phyloP scores from a whole-genome alignment of 2,797 vertebrate species.

The Halcyon chelicuti region DNA sequence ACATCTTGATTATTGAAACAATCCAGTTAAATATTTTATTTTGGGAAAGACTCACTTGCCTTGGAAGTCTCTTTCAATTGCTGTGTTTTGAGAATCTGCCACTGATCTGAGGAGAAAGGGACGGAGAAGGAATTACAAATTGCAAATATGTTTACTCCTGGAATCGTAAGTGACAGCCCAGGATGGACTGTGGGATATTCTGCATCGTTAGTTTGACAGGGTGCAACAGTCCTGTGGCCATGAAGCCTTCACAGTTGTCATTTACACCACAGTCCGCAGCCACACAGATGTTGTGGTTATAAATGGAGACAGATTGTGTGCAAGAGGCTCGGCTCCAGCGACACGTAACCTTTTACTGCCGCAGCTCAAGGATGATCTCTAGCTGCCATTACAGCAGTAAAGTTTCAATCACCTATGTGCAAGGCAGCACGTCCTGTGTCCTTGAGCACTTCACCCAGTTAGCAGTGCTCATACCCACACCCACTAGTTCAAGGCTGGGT shows the following conservation, averaged over 20 bases:
- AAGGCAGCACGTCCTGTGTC: accelerated
- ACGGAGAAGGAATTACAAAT: constrained; percentile 25
- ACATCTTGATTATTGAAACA: neutral
- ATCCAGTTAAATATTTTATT: constrained; percentile 35
- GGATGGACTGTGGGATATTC: constrained; percentile 6
- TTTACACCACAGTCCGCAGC: neutral
- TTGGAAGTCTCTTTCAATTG: constrained; percentile 29
- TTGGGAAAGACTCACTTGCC: constrained; percentile 2
- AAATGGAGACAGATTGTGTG: neutral
- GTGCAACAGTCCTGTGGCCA: constrained; percentile 40
- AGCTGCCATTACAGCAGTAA: neutral
- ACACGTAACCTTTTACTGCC: neutral
- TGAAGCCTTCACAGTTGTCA: constrained; percentile 35
- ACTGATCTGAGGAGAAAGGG: constrained; percentile 44
- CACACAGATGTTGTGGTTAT: neutral
- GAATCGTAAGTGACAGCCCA: constrained; percentile 8
- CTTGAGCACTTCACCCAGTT: neutral
- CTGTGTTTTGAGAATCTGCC: neutral
- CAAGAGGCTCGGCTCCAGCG: accelerated
- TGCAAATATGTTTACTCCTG: neutral
- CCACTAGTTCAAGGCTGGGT: neutral
- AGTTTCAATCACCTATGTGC: neutral
- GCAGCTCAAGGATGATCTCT: neutral
- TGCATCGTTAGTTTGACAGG: constrained; percentile 26
- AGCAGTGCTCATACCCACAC: neutral